Base-by-base conservation (phyloP, 2,113 vertebrate genomes). In the Cololabis saira region DNA sequence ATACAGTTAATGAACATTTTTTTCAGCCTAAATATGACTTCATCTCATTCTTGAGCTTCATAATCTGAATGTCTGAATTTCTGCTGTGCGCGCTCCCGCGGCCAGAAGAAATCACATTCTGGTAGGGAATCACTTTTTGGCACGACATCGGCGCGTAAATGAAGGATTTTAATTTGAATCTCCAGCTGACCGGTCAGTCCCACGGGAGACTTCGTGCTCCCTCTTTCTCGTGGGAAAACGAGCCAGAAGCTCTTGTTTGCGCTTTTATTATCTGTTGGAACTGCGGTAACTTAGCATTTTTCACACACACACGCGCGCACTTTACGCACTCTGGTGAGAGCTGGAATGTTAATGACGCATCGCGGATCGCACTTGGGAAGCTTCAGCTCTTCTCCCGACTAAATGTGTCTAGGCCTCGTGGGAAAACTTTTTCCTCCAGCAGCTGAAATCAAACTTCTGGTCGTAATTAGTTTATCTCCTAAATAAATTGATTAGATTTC, bases 141-240 rank as follows among this genome's bases (percentile, higher is more conserved):
- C n/a, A n/a, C n/a, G n/a, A n/a, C n/a, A n/a, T n/a, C n/a, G n/a
- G n/a, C n/a, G n/a, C n/a, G n/a, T n/a, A n/a, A n/a, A n/a, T n/a
- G n/a, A n/a, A n/a, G n/a, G n/a, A n/a, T n/a, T n/a, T n/a, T n/a
- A n/a, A n/a, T n/a, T n/a, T n/a, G n/a, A n/a, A n/a, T n/a, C n/a
- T n/a, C n/a, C n/a, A n/a, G n/a, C n/a, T n/a, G n/a, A n/a, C n/a
- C n/a, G n/a, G n/a, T n/a, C n/a, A n/a, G n/a, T 7, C 17, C 10
- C 16, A 17, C 22, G 57, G 1, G 41, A 56, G 50, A 53, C 42
- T 0, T 21, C 2, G 16, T 1, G 30, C 45, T 18, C 50, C 40
- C 45, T 18, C 50, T 56, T 87, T 71, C 71, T 41, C 63, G 17
- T 58, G 72, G 80, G 82, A 76, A 82, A 62, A 15, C 0, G 14